These are phyloP conservation scores for Hypocryptadius cinnamomeus DNA, from an alignment of 2,113 vertebrate species.

Conservation along the genomic window DNA sequence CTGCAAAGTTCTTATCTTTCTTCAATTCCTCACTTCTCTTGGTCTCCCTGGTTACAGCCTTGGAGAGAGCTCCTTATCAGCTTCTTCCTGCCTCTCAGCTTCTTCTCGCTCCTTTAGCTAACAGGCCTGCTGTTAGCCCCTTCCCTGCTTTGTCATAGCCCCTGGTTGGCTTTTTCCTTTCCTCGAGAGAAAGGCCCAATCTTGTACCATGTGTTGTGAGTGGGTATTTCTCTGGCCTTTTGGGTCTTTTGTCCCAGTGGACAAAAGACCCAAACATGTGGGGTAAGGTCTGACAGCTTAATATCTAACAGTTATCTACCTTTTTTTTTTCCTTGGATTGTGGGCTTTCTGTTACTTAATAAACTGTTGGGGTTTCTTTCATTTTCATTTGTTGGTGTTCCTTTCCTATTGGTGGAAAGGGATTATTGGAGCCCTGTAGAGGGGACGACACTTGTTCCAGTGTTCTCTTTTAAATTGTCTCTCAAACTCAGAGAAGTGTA, in stretches of 20 bases:
- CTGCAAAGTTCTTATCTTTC: too few relatives aligned
- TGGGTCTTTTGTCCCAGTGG: not conserved
- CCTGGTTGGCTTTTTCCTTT: not conserved
- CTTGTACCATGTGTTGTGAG: accelerated
- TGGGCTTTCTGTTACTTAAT: not conserved
- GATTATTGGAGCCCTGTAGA: not conserved
- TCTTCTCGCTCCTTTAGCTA: too few relatives aligned
- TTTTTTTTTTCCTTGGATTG: not conserved
- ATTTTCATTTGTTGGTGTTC: not conserved
- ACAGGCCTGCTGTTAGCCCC: too few relatives aligned
- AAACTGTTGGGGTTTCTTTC: not conserved
- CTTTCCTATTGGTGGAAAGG: not conserved
- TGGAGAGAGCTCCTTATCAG: too few relatives aligned
- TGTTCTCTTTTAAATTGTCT: not conserved
- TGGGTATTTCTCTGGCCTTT: not conserved
- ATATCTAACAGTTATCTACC: not conserved
- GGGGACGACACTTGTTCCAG: not conserved
- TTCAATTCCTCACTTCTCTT: too few relatives aligned
- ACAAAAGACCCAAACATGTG: too few relatives aligned
- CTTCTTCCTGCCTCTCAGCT: too few relatives aligned
- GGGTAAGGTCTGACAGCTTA: not conserved
- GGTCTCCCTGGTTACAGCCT: too few relatives aligned
- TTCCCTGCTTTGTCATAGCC: not conserved
- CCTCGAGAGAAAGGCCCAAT: not conserved
- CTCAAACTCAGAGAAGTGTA: not conserved